Base-by-base conservation (phyloP, 2,113 vertebrate species). In the Numida meleagris region DNA sequence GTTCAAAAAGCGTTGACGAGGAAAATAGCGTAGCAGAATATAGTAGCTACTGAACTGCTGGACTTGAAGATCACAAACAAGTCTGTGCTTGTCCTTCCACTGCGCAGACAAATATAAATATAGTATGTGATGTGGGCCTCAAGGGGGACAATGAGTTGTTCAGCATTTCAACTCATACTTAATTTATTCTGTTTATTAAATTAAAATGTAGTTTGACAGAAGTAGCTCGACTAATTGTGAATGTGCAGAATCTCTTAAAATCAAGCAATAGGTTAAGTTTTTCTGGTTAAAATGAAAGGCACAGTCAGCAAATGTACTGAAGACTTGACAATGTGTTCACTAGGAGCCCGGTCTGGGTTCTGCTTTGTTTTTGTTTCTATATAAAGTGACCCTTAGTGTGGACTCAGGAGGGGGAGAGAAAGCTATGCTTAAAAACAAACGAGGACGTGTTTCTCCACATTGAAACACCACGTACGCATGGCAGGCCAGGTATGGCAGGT, bases 31-130 rank as follows among this genome's bases (percentile, higher is more conserved):
- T 43, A 86, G 90, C 89, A 96, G 72, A 93, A 95, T 93, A 86
- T 71, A 96, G 96, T 88, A 96, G 90, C 82, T 94, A 89, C 51
- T 91, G 84, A 96, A 95, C 93, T 92, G 45, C 81, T 96, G 93
- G 96, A 85, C 93, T 96, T 93, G 93, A 74, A 81, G 65, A 86
- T 97, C 68, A 88, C 76, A 94, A 96, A 97, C 97, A 98, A 95
- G 97, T 94, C 96, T 96, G 89, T 92, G 84, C 97, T 96, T 98
- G 97, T 97, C 93, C 72, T 96, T 89, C 78, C 72, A 21, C 96
- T 94, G 72, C 86, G 71, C 91, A 88, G 89, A 53, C 71, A 95
- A 90, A 91, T 97, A 87, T 90, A 97, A 97, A 97, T 97, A 97
- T 90, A 96, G 95, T 86, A 63, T 94, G 82, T 95, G 94, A 94